These are phyloP conservation scores for Hippopotamus amphibius DNA, from an alignment of 2,113 vertebrate species.

Conservation along the genomic window DNA sequence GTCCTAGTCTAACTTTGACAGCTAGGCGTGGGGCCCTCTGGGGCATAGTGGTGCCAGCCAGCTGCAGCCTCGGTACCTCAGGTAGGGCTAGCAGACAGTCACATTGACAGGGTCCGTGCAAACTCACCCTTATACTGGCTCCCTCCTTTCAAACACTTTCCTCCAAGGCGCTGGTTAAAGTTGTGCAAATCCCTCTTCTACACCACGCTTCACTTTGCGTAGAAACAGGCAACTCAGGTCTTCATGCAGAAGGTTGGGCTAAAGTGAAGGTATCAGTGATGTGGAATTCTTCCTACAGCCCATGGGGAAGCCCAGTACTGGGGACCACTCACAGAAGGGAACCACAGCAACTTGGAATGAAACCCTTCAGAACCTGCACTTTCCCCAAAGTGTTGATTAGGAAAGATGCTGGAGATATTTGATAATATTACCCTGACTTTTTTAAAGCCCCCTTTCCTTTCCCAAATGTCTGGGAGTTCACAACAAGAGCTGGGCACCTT, in stretches of 20 bases:
- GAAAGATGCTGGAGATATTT: not conserved
- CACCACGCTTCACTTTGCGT: not conserved
- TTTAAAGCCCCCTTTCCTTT: not conserved
- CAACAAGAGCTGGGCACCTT: not conserved
- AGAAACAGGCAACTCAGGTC: not conserved
- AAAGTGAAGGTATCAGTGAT: not conserved
- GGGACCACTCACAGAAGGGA: not conserved
- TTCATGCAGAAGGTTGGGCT: not conserved
- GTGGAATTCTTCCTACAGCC: not conserved
- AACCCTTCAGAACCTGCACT: not conserved
- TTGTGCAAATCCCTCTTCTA: not conserved
- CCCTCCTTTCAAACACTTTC: not conserved
- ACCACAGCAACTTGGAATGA: not conserved
- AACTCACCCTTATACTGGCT: not conserved
- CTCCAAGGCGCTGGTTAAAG: not conserved
- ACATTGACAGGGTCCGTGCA: not conserved
- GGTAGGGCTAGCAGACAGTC: not conserved
- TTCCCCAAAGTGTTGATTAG: not conserved
- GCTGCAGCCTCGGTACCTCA: not conserved
- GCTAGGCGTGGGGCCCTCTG: not conserved
- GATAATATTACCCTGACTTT: not conserved
- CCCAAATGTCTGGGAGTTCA: not conserved
- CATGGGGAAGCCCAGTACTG: not conserved
- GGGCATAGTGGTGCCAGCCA: not conserved
- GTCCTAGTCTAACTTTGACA: not conserved